Evolutionary conservation across 2,888 invertebrate species (phyloP), one percentile per base, ranked within the genome.

Genomic region (Chrysodeixis includens): DNA sequence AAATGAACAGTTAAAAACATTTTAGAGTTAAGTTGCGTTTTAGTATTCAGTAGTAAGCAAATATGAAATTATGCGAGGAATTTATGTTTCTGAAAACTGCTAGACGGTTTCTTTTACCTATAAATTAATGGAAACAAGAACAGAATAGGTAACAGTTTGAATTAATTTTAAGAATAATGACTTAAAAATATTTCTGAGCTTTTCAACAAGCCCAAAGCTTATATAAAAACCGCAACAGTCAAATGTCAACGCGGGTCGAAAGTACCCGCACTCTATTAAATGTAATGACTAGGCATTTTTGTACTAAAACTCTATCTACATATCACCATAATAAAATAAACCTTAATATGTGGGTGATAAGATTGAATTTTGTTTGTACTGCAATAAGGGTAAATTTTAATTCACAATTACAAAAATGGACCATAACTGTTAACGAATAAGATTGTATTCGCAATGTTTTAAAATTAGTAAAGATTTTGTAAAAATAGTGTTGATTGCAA

Each of bases 201-300:
- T 18, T 8, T 46, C 8, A 16, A 46, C 46, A 18, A 46, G 46
- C 18, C 18, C 46, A 18, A 46, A 18, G 18, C 18, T 16, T 30
- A 55, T 53, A 10, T 73, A 68, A 74, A 76, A 74, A 61, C 46
- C 67, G 64, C 60, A 77, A 81, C 81, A 79, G n/a, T 66, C 30
- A 59, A 79, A 67, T 72, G 65, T 70, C 69, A 59, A 40, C 56
- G 51, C 9, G 65, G 62, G 62, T 64, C 71, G 46, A 71, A 75
- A 69, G 30, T 62, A 59, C 62, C 72, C 64, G 62, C 60, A 70
- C 74, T 83, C 78, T 80, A 87, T 87, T 80, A 87, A 77, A 80
- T 54, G 18, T 30, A 74, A 79, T 87, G 88, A 88, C 71, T 79
- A 56, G 74, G 66, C 87, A 83, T 75, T 83, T 80, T 79, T 26